Evolutionary conservation across 2,888 invertebrate genomes (phyloP).

Genomic region (Orthonevra nobilis): DNA sequence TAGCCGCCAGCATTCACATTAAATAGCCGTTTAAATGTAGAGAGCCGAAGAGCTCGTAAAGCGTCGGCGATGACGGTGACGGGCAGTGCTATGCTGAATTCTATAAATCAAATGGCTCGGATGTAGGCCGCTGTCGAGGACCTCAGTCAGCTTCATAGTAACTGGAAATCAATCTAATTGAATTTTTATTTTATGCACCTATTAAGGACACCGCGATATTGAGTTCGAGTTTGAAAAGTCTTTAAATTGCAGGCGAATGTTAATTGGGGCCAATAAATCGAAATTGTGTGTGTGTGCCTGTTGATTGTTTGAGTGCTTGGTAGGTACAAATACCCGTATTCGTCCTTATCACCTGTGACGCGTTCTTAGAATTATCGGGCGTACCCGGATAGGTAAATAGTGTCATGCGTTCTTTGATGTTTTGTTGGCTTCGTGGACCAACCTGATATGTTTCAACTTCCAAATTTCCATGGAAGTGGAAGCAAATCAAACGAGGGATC

Average conservation of each 20-base stretch:
- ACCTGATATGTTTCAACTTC: slow-evolving; percentile 15
- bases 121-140: not conserved
- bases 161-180: slow-evolving; percentile 68
- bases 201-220: slow-evolving; percentile 45
- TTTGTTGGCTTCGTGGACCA: slow-evolving; percentile 1
- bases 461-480: slow-evolving; percentile 49
- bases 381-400: slow-evolving; percentile 35
- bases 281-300: slow-evolving; percentile 11
- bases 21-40: not conserved
- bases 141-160: not conserved
- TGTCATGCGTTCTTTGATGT: slow-evolving; percentile 54
- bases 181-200: slow-evolving; percentile 61
- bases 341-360: slow-evolving; percentile 63
- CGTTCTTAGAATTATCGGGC: slow-evolving; percentile 44
- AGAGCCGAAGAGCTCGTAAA: slow-evolving; percentile 38
- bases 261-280: slow-evolving; percentile 52
- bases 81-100: slow-evolving; percentile 42
- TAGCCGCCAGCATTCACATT: slow-evolving; percentile 17
- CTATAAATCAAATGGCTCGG: slow-evolving; percentile 53
- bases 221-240: slow-evolving; percentile 18
- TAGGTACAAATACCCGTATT: slow-evolving; percentile 37
- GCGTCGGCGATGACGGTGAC: slow-evolving; percentile 3
- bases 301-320: slow-evolving; percentile 5
- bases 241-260: slow-evolving; percentile 50
- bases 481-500: slow-evolving; percentile 52